Base-by-base conservation (phyloP, 1,140 invertebrate species). In the Aporrectodea caliginosa region DNA sequence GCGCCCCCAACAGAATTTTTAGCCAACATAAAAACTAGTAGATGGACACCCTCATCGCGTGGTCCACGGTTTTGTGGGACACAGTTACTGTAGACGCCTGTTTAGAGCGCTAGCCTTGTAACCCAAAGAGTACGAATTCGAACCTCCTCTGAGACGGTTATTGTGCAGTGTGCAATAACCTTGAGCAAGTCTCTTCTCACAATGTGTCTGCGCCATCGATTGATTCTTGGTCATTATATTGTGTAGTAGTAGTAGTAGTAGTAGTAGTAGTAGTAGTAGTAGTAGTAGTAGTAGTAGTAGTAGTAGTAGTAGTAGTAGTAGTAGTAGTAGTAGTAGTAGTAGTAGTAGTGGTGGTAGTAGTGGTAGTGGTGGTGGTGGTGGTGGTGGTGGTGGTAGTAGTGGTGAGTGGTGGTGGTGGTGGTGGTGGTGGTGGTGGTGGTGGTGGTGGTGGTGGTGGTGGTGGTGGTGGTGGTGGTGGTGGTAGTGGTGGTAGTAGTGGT, bases 231-330 rank as follows among this genome's bases (percentile, higher is more conserved):
- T n/a, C n/a, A n/a, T n/a, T n/a, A n/a, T n/a, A n/a, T n/a, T n/a
- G n/a, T n/a, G 43, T 58, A 58, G 43, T 58, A 58, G 43, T 58
- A 58, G 43, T 58, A 58, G 43, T 58, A 58, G 43, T 58, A 58
- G 43, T 58, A 58, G 43, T 58, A 58, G 43, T 58, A 58, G 43
- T 58, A 58, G 43, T 58, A 58, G 43, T 58, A 58, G 43, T 58
- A 58, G 43, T 58, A 58, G 43, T 58, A 58, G 43, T 58, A 58
- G 43, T 58, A 58, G 43, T 58, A 58, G 43, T 58, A 58, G 43
- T 58, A 58, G 43, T 58, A 58, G 43, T 58, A 58, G 43, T 58
- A 58, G 43, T 58, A 58, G 43, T 58, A 58, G 43, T 58, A 58
- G 43, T 58, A 58, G 43, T 58, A 58, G 6, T 22, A 58, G 43